Conservation (phyloP, 2,113 vertebrate genomes). For the Protobothrops flavoviridis region DNA sequence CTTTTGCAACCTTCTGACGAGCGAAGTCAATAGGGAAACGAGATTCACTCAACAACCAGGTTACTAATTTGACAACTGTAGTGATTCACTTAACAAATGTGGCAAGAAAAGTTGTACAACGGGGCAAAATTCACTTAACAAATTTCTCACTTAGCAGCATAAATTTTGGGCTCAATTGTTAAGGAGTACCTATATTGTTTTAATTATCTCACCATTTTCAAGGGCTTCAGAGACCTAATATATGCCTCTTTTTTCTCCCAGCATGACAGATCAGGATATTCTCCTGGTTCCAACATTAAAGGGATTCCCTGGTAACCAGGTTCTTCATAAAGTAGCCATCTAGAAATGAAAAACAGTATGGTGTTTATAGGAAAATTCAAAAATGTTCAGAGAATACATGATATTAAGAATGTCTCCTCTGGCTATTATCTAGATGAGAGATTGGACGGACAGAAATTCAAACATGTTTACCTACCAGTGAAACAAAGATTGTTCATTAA, state of each 20-base stretch:
- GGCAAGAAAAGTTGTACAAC: no score
- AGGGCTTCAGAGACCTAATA: slow-evolving; percentile 86
- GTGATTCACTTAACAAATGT: no score
- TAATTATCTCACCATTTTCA: slow-evolving; percentile 81
- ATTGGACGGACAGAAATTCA: background rate
- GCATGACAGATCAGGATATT: slow-evolving; percentile 85
- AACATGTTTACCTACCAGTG: no score
- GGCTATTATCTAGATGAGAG: background rate
- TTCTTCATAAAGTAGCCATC: slow-evolving; percentile 92
- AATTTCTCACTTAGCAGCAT: no score
- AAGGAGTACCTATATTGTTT: background rate
- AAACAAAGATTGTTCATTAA: background rate
- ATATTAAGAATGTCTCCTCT: background rate
- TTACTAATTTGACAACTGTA: no score
- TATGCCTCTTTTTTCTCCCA: slow-evolving; percentile 89
- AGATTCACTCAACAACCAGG: no score
- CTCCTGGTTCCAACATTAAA: slow-evolving; percentile 84
- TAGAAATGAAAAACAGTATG: slow-evolving; percentile 49
- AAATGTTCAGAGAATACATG: background rate
- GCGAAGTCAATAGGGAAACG: no score
- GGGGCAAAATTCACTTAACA: no score
- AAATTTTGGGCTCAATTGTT: no score
- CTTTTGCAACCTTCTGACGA: no score
- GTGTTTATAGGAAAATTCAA: background rate
- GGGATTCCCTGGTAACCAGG: slow-evolving; percentile 85